Evolutionary conservation across 2,113 vertebrate species (phyloP).

Genomic region (Notothenia coriiceps): DNA sequence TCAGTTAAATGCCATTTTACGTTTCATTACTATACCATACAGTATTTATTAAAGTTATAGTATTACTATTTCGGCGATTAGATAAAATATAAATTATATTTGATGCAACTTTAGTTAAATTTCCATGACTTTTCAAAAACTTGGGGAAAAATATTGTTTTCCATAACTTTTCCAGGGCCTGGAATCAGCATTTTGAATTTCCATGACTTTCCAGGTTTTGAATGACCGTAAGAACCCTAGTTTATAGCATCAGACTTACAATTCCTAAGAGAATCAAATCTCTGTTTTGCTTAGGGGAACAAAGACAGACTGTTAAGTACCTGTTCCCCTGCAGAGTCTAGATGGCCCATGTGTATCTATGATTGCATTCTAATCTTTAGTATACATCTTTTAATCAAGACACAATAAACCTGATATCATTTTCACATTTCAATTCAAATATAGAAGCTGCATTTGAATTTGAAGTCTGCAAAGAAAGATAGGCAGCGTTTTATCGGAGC

Average conservation of each 20-base stretch:
- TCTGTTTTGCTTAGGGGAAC: neutral
- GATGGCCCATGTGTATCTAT: conserved; percentile 36
- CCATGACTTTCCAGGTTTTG: no score
- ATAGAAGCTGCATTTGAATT: conserved; percentile 14
- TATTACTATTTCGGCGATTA: no score
- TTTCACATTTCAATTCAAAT: conserved; percentile 6
- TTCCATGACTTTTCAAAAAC: no score
- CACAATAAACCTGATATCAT: neutral
- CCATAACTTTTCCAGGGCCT: no score
- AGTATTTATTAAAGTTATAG: no score
- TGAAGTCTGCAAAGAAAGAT: conserved; percentile 34
- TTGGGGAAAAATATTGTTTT: no score
- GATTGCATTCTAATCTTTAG: conserved; percentile 7
- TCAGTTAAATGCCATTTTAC: no score
- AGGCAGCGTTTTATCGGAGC: conserved; percentile 30
- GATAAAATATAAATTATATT: no score
- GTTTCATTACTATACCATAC: no score
- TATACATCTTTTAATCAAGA: conserved; percentile 10
- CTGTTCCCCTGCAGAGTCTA: conserved; percentile 18
- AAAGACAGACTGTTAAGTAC: neutral
- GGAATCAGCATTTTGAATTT: no score
- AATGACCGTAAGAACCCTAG: no score
- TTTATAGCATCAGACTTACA: neutral
- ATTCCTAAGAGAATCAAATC: neutral
- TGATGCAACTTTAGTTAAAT: no score